Conservation (phyloP, 2,888 invertebrate genomes). For the Ichneumoninae sp. region DNA sequence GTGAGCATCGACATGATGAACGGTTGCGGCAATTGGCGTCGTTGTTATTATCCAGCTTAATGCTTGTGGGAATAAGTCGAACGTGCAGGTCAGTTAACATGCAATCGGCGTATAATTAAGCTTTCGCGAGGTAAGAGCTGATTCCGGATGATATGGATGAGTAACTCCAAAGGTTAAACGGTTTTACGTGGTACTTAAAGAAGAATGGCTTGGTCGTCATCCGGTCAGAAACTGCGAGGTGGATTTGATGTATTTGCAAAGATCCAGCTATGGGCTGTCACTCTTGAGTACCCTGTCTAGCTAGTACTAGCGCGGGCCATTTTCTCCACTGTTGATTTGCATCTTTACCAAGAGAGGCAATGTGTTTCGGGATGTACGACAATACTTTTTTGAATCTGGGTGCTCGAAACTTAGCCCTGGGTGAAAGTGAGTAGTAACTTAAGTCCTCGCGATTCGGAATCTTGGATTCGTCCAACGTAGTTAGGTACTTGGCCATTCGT, state of each 20-base stretch:
- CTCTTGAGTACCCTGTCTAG: too few relatives aligned
- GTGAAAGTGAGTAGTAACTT: background rate
- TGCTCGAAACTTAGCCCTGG: background rate
- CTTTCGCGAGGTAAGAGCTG: background rate
- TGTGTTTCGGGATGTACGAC: background rate
- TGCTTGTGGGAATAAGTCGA: constrained; percentile 14
- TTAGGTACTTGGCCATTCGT: constrained; percentile 57
- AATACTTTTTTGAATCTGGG: background rate
- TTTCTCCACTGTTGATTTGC: too few relatives aligned
- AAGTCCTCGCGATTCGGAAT: constrained; percentile 18
- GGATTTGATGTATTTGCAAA: too few relatives aligned
- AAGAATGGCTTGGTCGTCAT: too few relatives aligned
- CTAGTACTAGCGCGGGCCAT: too few relatives aligned
- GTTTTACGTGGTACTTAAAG: too few relatives aligned
- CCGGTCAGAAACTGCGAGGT: too few relatives aligned
- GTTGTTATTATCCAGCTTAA: constrained; percentile 1
- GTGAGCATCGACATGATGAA: constrained; percentile 18
- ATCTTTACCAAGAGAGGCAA: too few relatives aligned
- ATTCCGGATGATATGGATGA: too few relatives aligned
- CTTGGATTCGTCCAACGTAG: constrained; percentile 41
- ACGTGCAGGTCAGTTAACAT: background rate
- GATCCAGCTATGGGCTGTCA: too few relatives aligned
- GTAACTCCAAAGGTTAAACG: too few relatives aligned
- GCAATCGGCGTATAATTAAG: background rate
- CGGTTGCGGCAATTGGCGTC: constrained; percentile 26